Percentiles rank a stretch among this genome's conserved stretches.
phyloP scores from a whole-genome alignment of 2,797 vertebrate species.

The Spheniscus humboldti region DNA sequence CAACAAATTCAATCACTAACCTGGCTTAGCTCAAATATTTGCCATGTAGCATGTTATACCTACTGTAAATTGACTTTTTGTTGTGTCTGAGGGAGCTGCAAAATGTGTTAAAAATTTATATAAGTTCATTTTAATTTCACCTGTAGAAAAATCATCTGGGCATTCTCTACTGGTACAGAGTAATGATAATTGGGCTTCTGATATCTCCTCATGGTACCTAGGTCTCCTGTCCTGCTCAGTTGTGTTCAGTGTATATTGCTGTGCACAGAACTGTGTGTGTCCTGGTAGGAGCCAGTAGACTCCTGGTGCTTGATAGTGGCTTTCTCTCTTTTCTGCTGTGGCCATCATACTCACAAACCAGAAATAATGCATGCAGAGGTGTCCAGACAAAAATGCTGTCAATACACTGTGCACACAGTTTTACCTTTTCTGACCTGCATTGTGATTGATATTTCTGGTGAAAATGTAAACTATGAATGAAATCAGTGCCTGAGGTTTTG shows the following conservation, averaged over 20 bases:
- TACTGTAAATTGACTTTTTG: constrained; percentile 3
- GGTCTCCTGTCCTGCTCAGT: not conserved
- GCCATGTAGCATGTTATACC: not conserved
- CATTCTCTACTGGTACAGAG: not conserved
- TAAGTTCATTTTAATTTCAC: not conserved
- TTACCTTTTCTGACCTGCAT: not conserved
- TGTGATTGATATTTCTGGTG: not conserved
- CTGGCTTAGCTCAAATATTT: constrained; percentile 19
- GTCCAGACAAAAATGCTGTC: not conserved
- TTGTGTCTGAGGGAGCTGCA: not conserved
- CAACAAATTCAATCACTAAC: not conserved
- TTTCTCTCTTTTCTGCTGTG: not conserved
- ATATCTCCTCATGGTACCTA: not conserved
- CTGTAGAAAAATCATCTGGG: not conserved
- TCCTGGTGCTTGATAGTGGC: not conserved
- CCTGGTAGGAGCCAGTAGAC: not conserved
- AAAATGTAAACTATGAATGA: not conserved
- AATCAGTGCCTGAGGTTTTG: not conserved
- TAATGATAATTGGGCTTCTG: not conserved
- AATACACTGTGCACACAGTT: accelerated
- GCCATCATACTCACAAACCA: not conserved
- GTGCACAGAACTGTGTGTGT: not conserved
- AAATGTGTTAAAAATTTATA: not conserved
- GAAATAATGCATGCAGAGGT: not conserved
- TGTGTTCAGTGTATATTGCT: not conserved